Evolutionary conservation across 92 coral and sea anemone species (phyloP), one percentile per base, ranked within the genome.

Genomic region (Parazoanthus swiftii): DNA sequence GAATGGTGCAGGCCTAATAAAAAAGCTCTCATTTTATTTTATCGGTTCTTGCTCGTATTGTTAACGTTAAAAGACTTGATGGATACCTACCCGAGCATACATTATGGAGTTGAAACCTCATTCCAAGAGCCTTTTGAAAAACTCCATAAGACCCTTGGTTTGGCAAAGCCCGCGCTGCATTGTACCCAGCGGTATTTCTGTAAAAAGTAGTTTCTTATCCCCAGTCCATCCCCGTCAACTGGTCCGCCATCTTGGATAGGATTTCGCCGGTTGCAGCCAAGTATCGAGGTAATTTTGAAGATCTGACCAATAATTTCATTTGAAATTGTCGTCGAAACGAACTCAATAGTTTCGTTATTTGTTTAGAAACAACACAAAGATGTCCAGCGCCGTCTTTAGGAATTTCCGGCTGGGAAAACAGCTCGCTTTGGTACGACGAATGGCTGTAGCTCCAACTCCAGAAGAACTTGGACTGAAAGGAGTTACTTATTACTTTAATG

Each of bases 391-490:
- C 37, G 67, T 84, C 44, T 84, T 84, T 48, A 84, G 87, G 71
- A 54, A 79, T 26, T 54, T 84, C 25, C 75, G 87, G 79, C 87
- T 44, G 16, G 87, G 87, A 84, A 84, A 84, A 84, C 87, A 84
- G 79, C 79, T 84, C 23, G 70, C 87, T 9, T 37, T 92, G 74
- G 93, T 89, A 23, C 93, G 98, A 39, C 94, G 84, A 74, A 93
- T 93, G 95, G 94, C 96, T 26, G 89, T 89, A 44, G 88, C 87
- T 37, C 98, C 98, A 25, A 95, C 98, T 9, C 89, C 93, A 48
- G 98, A 95, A 81, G 94, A 95, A 35, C 96, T 95, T 79, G 98
- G 98, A 38, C 77, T 95, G 63, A 95, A 91, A 35, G 98, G 98
- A 72, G 66, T 91, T 91, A 63, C 92, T 77, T 91, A 90, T 25